These are phyloP conservation scores for Carettochelys insculpta DNA, from an alignment of 2,113 vertebrate genomes.

Conservation along the genomic window DNA sequence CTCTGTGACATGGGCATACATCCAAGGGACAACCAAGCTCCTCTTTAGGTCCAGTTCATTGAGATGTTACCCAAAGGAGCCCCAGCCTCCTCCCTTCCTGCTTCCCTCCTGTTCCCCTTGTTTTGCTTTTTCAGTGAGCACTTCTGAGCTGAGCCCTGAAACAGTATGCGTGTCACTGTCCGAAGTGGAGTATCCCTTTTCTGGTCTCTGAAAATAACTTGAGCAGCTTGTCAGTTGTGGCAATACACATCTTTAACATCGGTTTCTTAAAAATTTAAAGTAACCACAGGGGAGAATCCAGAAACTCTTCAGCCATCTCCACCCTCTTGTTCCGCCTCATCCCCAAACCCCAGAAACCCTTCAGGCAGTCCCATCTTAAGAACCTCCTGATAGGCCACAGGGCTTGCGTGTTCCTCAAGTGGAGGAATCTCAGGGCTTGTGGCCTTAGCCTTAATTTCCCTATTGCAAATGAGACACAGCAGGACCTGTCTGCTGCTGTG, in stretches of 20 bases:
- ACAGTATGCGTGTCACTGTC: not conserved
- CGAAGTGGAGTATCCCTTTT: not conserved
- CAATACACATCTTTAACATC: no score
- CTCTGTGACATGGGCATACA: not conserved
- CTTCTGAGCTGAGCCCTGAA: not conserved
- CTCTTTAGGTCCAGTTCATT: not conserved
- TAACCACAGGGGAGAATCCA: not conserved
- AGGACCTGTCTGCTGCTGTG: not conserved
- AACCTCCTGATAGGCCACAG: not conserved
- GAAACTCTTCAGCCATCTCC: not conserved
- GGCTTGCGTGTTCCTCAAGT: not conserved
- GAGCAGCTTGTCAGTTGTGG: not conserved
- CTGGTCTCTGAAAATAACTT: not conserved
- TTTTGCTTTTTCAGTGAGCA: not conserved
- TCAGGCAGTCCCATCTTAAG: conserved; percentile 1
- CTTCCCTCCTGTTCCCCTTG: not conserved
- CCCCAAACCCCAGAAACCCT: not conserved
- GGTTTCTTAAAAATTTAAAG: not conserved
- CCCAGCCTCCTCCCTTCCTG: not conserved
- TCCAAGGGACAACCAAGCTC: not conserved
- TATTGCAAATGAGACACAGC: not conserved
- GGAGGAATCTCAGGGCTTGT: not conserved
- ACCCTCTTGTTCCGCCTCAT: not conserved
- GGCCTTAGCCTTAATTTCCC: not conserved
- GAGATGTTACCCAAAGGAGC: conserved; percentile 4